Percentiles rank a stretch among this genome's conserved stretches.
These are phyloP conservation scores for Pachyseris speciosa DNA, from an alignment of 64 coral and sea anemone species.

Conservation along the genomic window DNA sequence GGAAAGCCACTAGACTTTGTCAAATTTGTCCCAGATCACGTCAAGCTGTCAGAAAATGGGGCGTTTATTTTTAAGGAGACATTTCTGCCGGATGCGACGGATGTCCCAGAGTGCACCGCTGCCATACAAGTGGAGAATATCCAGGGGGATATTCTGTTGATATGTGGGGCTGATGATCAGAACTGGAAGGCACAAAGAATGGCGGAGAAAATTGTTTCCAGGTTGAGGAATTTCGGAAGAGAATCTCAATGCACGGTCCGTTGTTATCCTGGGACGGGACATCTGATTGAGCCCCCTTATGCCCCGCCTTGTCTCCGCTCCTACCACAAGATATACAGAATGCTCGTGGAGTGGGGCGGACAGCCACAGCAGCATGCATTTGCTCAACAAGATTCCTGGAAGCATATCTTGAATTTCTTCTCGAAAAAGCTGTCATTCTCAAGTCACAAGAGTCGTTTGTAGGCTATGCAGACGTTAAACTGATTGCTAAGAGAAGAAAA, in stretches of 20 bases:
- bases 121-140: constrained; percentile 56
- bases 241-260: constrained; percentile 2
- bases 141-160: constrained; percentile 37
- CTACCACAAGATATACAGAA: constrained; percentile 57
- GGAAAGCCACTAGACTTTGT: constrained; percentile 3
- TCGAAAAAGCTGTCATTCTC: not conserved
- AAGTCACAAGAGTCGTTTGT: constrained; percentile 1
- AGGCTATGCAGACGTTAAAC: not conserved
- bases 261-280: constrained; percentile 59
- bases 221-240: constrained; percentile 24
- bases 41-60: constrained; percentile 18
- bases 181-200: constrained; percentile 27
- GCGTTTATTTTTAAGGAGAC: not conserved
- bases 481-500: not conserved
- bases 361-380: not conserved
- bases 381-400: constrained; percentile 64
- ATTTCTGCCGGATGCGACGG: constrained; percentile 2
- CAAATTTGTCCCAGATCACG: constrained; percentile 33
- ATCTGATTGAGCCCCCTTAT: constrained; percentile 75
- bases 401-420: constrained; percentile 46
- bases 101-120: not conserved
- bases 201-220: constrained; percentile 20
- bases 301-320: constrained; percentile 31
- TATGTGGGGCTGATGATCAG: constrained; percentile 59
- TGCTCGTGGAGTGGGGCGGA: constrained; percentile 55